These are phyloP conservation scores for Ferdinandea cuprea DNA, from an alignment of 2,888 invertebrate genomes.

Conservation along the genomic window DNA sequence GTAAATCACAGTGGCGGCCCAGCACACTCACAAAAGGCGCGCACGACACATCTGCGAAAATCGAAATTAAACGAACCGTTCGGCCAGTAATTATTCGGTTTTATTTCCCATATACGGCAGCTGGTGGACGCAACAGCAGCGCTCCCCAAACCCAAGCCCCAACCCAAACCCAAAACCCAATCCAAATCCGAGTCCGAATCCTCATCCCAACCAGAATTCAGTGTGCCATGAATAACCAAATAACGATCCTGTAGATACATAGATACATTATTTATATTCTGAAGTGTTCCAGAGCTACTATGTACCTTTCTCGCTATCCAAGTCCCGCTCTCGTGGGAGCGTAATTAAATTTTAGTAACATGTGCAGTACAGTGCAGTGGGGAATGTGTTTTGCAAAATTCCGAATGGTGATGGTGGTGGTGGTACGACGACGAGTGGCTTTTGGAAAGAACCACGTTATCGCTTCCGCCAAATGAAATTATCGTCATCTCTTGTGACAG, in stretches of 20 bases:
- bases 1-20: constrained; percentile 65
- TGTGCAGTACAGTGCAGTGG: constrained; percentile 30
- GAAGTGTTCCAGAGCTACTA: constrained; percentile 20
- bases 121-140: constrained; percentile 33
- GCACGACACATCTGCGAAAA: constrained; percentile 68
- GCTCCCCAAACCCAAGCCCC: not conserved
- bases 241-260: constrained; percentile 55
- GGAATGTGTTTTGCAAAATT: constrained; percentile 1
- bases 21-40: constrained; percentile 4
- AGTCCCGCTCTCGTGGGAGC: constrained; percentile 31
- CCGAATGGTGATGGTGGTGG: not conserved
- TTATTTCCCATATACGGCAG: constrained; percentile 48
- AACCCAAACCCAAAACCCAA: no score
- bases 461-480: constrained; percentile 70
- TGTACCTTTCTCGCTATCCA: constrained; percentile 29
- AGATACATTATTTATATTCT: constrained; percentile 29
- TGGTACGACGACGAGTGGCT: constrained; percentile 11
- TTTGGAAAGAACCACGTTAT: constrained; percentile 64
- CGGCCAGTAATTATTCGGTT: constrained; percentile 70
- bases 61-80: constrained; percentile 75
- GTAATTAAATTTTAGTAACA: constrained; percentile 70
- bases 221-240: constrained; percentile 69
- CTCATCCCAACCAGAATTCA: constrained; percentile 16
- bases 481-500: constrained; percentile 57
- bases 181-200: not conserved